phyloP scores from a whole-genome alignment of 2,797 vertebrate species.

The Zonotrichia albicollis region DNA sequence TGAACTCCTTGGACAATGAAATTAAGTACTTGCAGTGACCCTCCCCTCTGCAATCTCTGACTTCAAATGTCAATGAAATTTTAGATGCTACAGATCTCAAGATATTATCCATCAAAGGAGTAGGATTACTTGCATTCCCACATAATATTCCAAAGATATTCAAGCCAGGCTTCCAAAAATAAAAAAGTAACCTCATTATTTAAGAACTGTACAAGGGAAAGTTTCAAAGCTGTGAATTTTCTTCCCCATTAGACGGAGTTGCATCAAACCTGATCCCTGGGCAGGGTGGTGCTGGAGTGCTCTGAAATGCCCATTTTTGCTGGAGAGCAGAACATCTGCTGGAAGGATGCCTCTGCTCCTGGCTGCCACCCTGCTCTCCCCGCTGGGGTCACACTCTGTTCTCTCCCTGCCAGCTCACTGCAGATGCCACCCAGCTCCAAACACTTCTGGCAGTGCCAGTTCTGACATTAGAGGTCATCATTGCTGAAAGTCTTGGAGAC shows the following conservation, averaged over 20 bases:
- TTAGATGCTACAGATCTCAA: constrained; percentile 16
- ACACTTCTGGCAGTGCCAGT: neutral
- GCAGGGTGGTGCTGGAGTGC: neutral
- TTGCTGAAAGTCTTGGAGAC: neutral
- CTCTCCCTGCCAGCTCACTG: constrained; percentile 26
- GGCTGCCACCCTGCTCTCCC: neutral
- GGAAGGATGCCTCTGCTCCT: neutral
- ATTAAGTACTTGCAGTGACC: neutral
- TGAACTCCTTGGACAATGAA: neutral
- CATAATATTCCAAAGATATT: neutral
- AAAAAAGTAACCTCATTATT: neutral
- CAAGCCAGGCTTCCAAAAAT: constrained; percentile 18
- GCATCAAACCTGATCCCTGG: neutral
- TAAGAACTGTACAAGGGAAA: neutral
- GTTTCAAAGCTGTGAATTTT: neutral
- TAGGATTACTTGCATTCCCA: neutral
- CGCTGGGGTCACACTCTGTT: neutral
- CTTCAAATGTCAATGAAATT: constrained; percentile 25
- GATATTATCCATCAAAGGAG: constrained; percentile 1
- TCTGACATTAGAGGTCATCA: neutral
- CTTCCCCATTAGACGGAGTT: neutral
- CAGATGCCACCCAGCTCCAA: neutral
- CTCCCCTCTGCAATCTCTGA: neutral
- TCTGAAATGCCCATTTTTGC: neutral
- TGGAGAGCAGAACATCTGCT: constrained; percentile 34